phyloP scores from a whole-genome alignment of 1,140 invertebrate genomes.

The Vanessa atalanta region DNA sequence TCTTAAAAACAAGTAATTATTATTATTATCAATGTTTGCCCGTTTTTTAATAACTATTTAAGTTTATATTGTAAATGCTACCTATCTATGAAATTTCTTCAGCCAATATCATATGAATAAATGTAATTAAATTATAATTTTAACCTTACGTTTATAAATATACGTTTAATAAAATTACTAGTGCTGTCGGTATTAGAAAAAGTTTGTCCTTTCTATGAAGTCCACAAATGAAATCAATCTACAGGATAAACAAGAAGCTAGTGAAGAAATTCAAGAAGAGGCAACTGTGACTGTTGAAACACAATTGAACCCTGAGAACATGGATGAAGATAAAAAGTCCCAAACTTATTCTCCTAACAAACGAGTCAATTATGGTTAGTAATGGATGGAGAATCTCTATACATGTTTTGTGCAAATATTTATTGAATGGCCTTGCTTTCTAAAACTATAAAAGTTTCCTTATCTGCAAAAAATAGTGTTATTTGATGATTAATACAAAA shows the following conservation, averaged over 20 bases:
- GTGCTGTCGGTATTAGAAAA: slow-evolving; percentile 3
- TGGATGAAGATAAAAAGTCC: slow-evolving; percentile 64
- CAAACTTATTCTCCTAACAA: slow-evolving; percentile 57
- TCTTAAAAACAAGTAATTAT: background rate
- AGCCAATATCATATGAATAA: too few species aligned
- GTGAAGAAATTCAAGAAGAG: slow-evolving; percentile 41
- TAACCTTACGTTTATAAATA: too few species aligned
- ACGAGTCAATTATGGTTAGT: slow-evolving; percentile 56
- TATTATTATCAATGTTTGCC: background rate
- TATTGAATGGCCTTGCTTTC: background rate
- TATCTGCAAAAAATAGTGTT: background rate
- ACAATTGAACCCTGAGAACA: slow-evolving; percentile 52
- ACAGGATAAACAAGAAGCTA: slow-evolving; percentile 42
- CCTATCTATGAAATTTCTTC: too few species aligned
- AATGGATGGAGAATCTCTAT: background rate
- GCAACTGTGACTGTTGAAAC: slow-evolving; percentile 45
- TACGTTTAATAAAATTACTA: background rate
- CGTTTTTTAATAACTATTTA: too few species aligned
- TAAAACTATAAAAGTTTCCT: background rate
- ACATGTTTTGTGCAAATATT: background rate
- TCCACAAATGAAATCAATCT: slow-evolving; percentile 49
- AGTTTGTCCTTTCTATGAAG: slow-evolving; percentile 51
- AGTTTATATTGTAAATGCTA: too few species aligned
- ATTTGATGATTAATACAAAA: background rate
- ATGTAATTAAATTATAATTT: too few species aligned